These are phyloP conservation scores for Parnassius orleans DNA, from an alignment of 2,888 invertebrate genomes.

Conservation along the genomic window DNA sequence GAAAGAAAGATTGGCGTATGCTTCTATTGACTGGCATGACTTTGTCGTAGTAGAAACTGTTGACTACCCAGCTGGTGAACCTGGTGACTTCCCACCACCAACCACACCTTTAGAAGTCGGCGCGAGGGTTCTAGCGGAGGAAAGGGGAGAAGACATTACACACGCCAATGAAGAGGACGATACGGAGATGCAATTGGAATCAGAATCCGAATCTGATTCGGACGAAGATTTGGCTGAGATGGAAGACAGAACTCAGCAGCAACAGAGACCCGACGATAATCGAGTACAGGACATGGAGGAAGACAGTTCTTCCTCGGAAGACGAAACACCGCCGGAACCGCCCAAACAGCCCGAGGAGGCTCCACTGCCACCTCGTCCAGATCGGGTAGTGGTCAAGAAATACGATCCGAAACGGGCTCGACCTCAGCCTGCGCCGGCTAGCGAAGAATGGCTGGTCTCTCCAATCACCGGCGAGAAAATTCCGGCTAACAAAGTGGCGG, in stretches of 20 bases:
- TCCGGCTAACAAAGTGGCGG: constrained; percentile 97
- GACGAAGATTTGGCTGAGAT: constrained; percentile 82
- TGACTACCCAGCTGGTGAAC: constrained; percentile 98
- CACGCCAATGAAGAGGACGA: constrained; percentile 80
- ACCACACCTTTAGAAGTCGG: constrained; percentile 99
- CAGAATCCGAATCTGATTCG: constrained; percentile 85
- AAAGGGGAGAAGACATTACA: constrained; percentile 86
- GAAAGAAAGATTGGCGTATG: constrained; percentile 96
- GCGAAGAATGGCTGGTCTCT: constrained; percentile 96
- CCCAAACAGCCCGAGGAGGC: constrained; percentile 77
- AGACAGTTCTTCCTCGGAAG: constrained; percentile 85
- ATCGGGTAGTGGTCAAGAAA: constrained; percentile 97
- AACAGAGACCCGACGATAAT: constrained; percentile 66
- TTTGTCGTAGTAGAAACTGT: constrained; percentile 99
- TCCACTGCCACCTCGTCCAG: constrained; percentile 92
- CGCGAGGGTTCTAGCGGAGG: constrained; percentile 92
- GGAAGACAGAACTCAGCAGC: constrained; percentile 82
- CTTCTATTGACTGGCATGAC: constrained; percentile 99
- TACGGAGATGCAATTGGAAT: constrained; percentile 95
- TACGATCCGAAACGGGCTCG: constrained; percentile 93
- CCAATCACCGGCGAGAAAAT: constrained; percentile 99
- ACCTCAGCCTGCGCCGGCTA: constrained; percentile 81
- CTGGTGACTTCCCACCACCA: constrained; percentile 97
- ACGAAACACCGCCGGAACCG: constrained; percentile 55
- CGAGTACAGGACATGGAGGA: constrained; percentile 95